Conservation (phyloP, 2,888 invertebrate species). For the Argyra leucocephala region DNA sequence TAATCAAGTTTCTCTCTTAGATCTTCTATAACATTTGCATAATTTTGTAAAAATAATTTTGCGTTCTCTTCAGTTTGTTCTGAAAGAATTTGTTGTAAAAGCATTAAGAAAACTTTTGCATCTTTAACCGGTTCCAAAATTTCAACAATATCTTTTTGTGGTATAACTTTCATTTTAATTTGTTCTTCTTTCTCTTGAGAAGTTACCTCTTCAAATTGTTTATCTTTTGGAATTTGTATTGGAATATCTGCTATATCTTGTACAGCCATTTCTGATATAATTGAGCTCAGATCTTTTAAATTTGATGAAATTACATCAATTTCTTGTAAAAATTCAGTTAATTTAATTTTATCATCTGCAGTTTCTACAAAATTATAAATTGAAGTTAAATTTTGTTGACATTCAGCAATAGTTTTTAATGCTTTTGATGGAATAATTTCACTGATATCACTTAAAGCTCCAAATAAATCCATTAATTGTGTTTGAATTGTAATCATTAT, state of each 20-base stretch:
- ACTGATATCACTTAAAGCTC: slow-evolving; percentile 17
- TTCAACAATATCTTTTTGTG: slow-evolving; percentile 27
- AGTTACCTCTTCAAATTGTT: background rate
- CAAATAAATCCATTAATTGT: slow-evolving; percentile 16
- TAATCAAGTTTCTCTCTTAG: slow-evolving; percentile 17
- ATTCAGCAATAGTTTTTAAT: slow-evolving; percentile 12
- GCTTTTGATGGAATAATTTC: slow-evolving; percentile 13
- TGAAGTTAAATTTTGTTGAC: slow-evolving; percentile 16
- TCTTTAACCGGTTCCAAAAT: slow-evolving; percentile 33
- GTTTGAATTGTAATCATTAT: slow-evolving; percentile 17
- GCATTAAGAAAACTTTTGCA: slow-evolving; percentile 30
- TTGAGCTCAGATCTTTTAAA: background rate
- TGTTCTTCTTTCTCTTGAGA: background rate
- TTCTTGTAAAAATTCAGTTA: slow-evolving; percentile 35
- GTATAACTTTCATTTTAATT: background rate
- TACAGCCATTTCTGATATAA: background rate
- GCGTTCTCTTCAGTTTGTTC: slow-evolving; percentile 17
- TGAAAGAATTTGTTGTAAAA: slow-evolving; percentile 33
- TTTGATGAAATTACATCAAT: slow-evolving; percentile 30
- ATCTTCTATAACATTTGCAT: slow-evolving; percentile 14
- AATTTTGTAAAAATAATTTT: slow-evolving; percentile 13
- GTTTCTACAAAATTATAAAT: slow-evolving; percentile 19
- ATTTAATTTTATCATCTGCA: slow-evolving; percentile 14
- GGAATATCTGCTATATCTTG: too few species aligned
- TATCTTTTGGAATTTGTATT: background rate